Evolutionary conservation across 2,113 vertebrate species (phyloP).

Genomic region (Cyphomyrus discorhynchus): DNA sequence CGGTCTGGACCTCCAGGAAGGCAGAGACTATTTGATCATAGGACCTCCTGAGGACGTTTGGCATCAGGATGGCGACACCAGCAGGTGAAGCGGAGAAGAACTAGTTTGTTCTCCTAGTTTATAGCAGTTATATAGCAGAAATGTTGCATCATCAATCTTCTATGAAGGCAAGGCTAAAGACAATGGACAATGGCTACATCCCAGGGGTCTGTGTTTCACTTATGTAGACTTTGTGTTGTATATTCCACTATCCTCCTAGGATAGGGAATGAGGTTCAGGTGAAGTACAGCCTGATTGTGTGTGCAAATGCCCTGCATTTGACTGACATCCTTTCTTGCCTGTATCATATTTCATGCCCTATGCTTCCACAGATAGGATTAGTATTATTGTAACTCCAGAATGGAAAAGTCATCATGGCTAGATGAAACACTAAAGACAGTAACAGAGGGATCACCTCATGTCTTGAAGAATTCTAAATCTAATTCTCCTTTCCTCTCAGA

Average conservation of each 20-base stretch:
- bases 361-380: background rate
- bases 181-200: background rate
- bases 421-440: background rate
- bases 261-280: background rate
- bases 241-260: background rate
- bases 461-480: background rate
- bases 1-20: conserved; percentile 41
- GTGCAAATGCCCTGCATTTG: background rate
- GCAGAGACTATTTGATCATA: conserved; percentile 57
- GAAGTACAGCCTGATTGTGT: background rate
- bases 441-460: background rate
- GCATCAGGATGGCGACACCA: conserved; percentile 37
- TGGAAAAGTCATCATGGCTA: background rate
- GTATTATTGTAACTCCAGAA: background rate
- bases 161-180: background rate
- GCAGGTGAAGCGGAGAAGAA: conserved; percentile 42
- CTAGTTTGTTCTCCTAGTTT: background rate
- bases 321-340: background rate
- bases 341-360: background rate
- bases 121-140: background rate
- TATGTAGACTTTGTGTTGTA: background rate
- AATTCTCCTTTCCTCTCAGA: conserved; percentile 31
- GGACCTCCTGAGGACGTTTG: conserved; percentile 54
- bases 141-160: background rate
- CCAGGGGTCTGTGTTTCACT: background rate